Evolutionary conservation across 2,113 vertebrate genomes (phyloP).

Genomic region (Sakesphorus luctuosus): DNA sequence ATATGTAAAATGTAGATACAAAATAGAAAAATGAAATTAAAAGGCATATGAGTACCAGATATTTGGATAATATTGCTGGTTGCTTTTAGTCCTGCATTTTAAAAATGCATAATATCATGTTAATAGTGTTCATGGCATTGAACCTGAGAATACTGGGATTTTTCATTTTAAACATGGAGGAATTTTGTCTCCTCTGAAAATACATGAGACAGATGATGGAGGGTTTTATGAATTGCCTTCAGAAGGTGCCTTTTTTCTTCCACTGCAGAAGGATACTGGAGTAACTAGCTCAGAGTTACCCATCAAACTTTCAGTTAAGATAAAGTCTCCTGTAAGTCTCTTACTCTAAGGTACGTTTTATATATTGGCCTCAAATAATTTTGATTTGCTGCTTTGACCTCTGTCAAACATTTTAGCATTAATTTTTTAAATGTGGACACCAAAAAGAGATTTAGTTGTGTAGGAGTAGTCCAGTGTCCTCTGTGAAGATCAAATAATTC

Average conservation of each 20-base stretch:
- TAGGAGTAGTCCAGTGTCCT: neutral
- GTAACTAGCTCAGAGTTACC: neutral
- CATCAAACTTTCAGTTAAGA: neutral
- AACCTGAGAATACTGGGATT: neutral
- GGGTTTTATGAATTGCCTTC: neutral
- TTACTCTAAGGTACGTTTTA: neutral
- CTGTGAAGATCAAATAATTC: neutral
- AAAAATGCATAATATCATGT: neutral
- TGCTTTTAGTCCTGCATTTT: neutral
- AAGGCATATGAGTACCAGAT: neutral
- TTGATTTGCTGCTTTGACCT: conserved; percentile 13
- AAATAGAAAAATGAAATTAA: conserved; percentile 50
- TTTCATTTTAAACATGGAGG: neutral
- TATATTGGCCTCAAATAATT: neutral
- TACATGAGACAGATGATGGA: neutral
- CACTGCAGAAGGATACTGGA: neutral
- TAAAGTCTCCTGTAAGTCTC: neutral
- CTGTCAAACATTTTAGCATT: conserved; percentile 1
- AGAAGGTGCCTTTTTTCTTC: neutral
- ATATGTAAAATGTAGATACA: conserved; percentile 9
- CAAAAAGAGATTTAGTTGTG: neutral
- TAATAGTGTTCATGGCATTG: neutral
- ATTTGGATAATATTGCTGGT: neutral
- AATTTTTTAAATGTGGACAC: neutral
- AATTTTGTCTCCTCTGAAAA: neutral